Evolutionary conservation across 2,797 vertebrate genomes (phyloP).

Genomic region (Vultur gryphus): DNA sequence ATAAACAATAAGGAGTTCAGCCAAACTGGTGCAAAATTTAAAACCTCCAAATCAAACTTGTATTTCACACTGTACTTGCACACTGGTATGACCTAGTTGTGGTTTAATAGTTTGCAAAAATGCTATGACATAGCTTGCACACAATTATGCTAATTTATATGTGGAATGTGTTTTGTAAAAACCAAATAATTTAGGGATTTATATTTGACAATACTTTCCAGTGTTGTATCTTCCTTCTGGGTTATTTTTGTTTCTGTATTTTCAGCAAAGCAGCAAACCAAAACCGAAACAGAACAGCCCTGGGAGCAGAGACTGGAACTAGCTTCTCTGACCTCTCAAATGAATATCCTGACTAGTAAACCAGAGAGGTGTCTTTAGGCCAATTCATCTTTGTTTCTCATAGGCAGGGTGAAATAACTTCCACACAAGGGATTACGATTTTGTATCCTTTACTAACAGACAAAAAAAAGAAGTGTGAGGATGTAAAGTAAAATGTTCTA

Average conservation of each 20-base stretch:
- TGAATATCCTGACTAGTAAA: background rate
- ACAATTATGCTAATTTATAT: background rate
- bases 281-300: background rate
- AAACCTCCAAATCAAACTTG: background rate
- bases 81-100: accelerated
- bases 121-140: background rate
- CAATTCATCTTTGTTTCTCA: background rate
- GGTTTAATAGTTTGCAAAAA: background rate
- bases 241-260: background rate
- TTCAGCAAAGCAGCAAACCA: background rate
- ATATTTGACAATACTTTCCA: background rate
- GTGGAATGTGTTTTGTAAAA: background rate
- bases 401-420: background rate
- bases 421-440: background rate
- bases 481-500: background rate
- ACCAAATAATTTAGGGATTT: background rate
- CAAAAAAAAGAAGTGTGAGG: background rate
- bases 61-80: background rate
- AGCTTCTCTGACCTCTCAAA: background rate
- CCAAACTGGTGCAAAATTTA: background rate
- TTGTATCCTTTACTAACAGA: background rate
- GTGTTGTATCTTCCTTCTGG: background rate
- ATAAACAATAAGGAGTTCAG: background rate
- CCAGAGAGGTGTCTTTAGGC: background rate
- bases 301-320: background rate